Percentiles rank a stretch among this genome's conserved stretches.
phyloP scores from a whole-genome alignment of 2,797 vertebrate species.

The Diceros bicornis region DNA sequence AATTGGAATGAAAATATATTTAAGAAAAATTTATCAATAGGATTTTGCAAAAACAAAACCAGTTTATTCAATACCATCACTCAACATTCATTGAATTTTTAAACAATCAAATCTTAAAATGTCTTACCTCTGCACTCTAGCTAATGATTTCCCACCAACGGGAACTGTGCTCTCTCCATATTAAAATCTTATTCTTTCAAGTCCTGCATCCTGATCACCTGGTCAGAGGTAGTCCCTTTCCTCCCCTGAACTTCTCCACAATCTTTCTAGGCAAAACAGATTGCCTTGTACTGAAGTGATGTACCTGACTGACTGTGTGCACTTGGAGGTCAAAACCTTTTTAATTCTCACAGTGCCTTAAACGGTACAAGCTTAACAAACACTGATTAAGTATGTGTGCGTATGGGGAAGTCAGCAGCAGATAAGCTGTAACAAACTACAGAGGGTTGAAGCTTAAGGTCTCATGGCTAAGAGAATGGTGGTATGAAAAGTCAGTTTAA shows the following conservation, averaged over 20 bases:
- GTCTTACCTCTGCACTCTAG: not conserved
- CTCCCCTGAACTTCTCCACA: constrained; percentile 1
- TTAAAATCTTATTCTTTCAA: constrained; percentile 58
- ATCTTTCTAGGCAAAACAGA: constrained; percentile 25
- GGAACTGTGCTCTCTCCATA: not conserved
- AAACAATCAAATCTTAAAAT: constrained; percentile 20
- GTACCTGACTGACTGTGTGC: not conserved
- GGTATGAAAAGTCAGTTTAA: not conserved
- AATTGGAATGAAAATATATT: not conserved
- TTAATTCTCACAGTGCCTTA: constrained; percentile 31
- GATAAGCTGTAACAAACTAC: constrained; percentile 39
- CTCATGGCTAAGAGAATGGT: not conserved
- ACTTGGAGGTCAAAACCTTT: constrained; percentile 42
- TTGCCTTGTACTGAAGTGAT: constrained; percentile 18
- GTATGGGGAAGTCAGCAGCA: not conserved
- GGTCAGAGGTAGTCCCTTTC: not conserved
- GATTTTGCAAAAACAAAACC: constrained; percentile 12
- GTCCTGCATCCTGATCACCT: not conserved
- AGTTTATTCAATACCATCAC: not conserved
- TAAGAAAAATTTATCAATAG: not conserved
- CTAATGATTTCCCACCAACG: constrained; percentile 3
- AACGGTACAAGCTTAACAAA: constrained; percentile 34
- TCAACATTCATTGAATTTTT: not conserved
- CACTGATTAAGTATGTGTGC: not conserved
- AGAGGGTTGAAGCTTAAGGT: not conserved